Base-by-base conservation (phyloP, 2,113 vertebrate species). In the Toxostoma redivivum region DNA sequence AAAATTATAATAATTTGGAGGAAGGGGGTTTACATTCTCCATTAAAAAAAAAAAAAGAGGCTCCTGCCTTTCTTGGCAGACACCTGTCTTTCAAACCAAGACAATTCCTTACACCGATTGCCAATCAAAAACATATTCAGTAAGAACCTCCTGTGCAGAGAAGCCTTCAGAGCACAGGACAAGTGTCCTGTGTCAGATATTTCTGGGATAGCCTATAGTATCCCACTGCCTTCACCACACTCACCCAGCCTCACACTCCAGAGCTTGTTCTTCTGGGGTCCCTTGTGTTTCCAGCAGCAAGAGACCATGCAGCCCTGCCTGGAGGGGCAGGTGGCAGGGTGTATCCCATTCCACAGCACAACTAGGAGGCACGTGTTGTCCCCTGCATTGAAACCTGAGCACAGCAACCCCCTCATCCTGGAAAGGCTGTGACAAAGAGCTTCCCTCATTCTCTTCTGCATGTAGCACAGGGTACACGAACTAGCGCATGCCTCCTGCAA, bases 321-420 rank as follows among this genome's bases (percentile, higher is more conserved):
- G 48, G 28, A 78, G 33, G 45, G 44, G 82, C 51, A 64, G 42
- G 47, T 76, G 76, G 50, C 84, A 81, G n/a, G 70, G 37, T 1
- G 0, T 37, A 79, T 23, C 30, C 31, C 56, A 9, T 35, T 9
- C 45, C 69, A 7, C 2, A 9, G 35, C 58, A 40, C 44, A n/a
- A 5, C 18, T 42, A n/a, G 47, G 61, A 81, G 45, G 11, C 42
- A 53, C 2, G 3, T 2, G 2, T 40, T 58, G 3, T 44, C 24
- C 40, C 12, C 58, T 0, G 0, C 5, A 1, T 1, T 8, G 84
- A 33, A 91, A 88, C 33, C 33, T 12, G 71, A 79, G 21, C 51
- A 20, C 47, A 87, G 47, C 21, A 27, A 10, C 44, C 17, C 27
- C 30, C 31, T 92, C 8, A 33, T 67, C 69, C 20, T 3, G 24